A percentile compares a stretch with the other conserved stretches of the same genome.
Evolutionary conservation across 2,113 vertebrate species (phyloP).

Genomic region (Lepisosteus oculatus): DNA sequence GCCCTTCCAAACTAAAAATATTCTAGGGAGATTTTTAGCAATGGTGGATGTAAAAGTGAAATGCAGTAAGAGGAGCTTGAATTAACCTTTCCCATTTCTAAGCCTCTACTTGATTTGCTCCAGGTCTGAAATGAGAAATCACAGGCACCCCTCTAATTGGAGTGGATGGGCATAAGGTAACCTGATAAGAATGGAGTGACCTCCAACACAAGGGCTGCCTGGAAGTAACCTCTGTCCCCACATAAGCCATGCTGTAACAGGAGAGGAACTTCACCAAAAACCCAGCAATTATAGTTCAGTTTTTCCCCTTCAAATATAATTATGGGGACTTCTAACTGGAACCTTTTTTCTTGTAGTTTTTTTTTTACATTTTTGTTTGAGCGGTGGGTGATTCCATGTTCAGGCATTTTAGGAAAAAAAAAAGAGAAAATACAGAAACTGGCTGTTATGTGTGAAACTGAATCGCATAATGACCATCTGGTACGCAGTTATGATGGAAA

Average conservation of each 20-base stretch:
- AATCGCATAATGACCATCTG: constrained; percentile 7
- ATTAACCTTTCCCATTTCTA: too few species aligned
- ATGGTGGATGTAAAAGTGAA: too few species aligned
- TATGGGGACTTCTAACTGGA: background rate
- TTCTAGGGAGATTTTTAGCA: too few species aligned
- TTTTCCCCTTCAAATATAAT: background rate
- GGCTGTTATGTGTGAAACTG: background rate
- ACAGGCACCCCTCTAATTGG: background rate
- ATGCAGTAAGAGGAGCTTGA: too few species aligned
- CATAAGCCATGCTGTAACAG: background rate
- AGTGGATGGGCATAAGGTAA: background rate
- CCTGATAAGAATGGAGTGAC: background rate
- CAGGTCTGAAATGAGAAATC: background rate
- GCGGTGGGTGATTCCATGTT: background rate
- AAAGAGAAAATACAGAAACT: background rate
- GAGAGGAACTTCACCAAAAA: background rate
- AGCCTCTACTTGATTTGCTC: too few species aligned
- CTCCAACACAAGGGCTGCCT: background rate
- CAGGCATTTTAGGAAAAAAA: background rate
- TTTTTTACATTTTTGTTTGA: background rate
- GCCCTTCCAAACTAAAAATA: too few species aligned
- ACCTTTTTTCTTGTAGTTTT: background rate
- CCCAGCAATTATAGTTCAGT: background rate
- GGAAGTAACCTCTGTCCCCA: background rate
- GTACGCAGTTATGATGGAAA: constrained; percentile 9